Conservation (phyloP, 2,797 vertebrate genomes). For the Gymnodraco acuticeps region DNA sequence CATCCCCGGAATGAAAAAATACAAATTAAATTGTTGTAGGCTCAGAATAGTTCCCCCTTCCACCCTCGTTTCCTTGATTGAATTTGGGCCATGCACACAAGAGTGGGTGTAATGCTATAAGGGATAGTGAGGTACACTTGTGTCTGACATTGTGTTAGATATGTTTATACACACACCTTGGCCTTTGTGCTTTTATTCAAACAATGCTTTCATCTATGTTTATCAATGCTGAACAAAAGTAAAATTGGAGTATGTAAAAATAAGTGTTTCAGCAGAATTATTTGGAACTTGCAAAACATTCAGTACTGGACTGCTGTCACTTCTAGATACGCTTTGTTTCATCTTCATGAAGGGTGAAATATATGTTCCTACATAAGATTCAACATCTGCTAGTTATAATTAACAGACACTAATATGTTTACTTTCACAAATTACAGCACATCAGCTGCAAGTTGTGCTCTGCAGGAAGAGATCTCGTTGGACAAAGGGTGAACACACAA, state of each 20-base stretch:
- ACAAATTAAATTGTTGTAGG: conserved; percentile 79
- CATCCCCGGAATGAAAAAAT: conserved; percentile 79
- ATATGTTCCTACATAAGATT: neutral
- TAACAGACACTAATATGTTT: conserved; percentile 1
- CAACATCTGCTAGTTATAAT: conserved; percentile 1
- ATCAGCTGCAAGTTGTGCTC: neutral
- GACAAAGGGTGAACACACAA: neutral
- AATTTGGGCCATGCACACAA: conserved; percentile 63
- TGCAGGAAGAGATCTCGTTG: neutral
- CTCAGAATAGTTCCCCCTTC: conserved; percentile 45
- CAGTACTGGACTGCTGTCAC: neutral
- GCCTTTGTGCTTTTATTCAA: conserved; percentile 13
- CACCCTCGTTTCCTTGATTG: conserved; percentile 71
- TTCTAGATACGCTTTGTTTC: neutral
- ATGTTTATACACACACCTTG: conserved; percentile 11
- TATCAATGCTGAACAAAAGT: conserved; percentile 8
- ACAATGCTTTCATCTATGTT: conserved; percentile 4
- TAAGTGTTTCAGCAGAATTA: neutral
- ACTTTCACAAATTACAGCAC: neutral
- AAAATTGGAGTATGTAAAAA: conserved; percentile 2
- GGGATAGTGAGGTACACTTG: conserved; percentile 24
- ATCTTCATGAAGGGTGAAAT: neutral
- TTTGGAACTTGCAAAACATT: neutral
- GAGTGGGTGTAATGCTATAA: conserved; percentile 44
- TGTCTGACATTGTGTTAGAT: conserved; percentile 22